Evolutionary conservation across 2,113 vertebrate species (phyloP).

Genomic region (Dascyllus trimaculatus): DNA sequence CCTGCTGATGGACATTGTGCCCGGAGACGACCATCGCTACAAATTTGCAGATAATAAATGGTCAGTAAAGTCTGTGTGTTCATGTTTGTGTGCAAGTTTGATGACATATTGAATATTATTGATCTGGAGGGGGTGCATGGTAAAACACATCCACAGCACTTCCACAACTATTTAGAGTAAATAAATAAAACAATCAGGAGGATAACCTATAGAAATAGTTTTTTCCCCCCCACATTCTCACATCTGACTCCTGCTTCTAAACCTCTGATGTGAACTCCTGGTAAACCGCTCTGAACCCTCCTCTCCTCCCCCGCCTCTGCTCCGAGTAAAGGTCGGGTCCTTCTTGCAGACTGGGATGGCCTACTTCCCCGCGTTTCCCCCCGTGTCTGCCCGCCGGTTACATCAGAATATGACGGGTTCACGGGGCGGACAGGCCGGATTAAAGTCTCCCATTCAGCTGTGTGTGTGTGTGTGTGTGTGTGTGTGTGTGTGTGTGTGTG

Average conservation of each 20-base stretch:
- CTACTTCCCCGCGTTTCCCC: conserved; percentile 67
- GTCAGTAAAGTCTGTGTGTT: conserved; percentile 79
- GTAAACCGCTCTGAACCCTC: conserved; percentile 4
- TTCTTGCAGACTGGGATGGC: conserved; percentile 60
- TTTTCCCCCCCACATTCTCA: no score
- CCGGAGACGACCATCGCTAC: conserved; percentile 95
- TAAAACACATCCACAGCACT: no score
- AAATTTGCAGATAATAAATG: conserved; percentile 99
- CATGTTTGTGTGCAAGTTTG: no score
- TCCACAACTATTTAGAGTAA: no score
- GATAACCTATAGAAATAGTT: no score
- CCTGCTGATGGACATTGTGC: conserved; percentile 97
- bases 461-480: not conserved
- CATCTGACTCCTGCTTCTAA: not conserved
- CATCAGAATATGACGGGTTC: conserved; percentile 75
- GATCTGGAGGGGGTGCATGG: no score
- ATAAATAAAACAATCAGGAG: no score
- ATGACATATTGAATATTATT: no score
- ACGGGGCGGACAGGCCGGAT: conserved; percentile 73
- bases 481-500: not conserved
- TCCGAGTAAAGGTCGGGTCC: conserved; percentile 64
- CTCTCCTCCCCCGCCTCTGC: conserved; percentile 26
- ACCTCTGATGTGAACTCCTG: not conserved
- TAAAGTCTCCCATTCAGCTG: conserved; percentile 60
- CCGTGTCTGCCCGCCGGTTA: conserved; percentile 67